phyloP scores from a whole-genome alignment of 1,140 invertebrate genomes.

The Aleiodes sp. region DNA sequence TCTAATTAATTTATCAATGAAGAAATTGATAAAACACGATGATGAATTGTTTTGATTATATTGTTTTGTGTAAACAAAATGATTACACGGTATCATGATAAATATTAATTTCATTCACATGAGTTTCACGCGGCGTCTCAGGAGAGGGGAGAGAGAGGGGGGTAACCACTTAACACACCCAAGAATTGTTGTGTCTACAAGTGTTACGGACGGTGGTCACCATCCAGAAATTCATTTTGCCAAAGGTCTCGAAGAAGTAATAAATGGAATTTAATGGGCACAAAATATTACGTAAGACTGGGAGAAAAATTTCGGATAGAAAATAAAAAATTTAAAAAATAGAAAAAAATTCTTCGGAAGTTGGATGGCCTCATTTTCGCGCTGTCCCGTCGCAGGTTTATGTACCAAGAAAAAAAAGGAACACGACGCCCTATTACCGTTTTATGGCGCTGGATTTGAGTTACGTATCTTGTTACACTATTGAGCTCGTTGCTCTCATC shows the following conservation, averaged over 20 bases:
- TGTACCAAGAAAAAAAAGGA: constrained; percentile 54
- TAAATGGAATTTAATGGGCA: not conserved
- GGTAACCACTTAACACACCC: no score
- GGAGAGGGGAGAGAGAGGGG: not conserved
- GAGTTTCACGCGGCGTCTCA: not conserved
- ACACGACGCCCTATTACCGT: constrained; percentile 65
- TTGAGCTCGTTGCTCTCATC: constrained; percentile 58
- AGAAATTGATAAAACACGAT: not conserved
- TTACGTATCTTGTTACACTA: constrained; percentile 65
- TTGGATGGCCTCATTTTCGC: constrained; percentile 15
- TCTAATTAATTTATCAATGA: constrained; percentile 1
- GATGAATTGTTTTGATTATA: not conserved
- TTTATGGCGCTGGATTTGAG: constrained; percentile 60
- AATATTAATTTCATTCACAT: not conserved
- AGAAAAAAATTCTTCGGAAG: not conserved
- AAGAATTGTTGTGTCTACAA: constrained; percentile 61
- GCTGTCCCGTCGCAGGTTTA: constrained; percentile 19
- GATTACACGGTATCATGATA: not conserved
- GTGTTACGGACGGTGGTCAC: constrained; percentile 38
- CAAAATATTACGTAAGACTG: not conserved
- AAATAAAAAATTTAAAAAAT: not conserved
- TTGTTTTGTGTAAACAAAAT: constrained; percentile 4
- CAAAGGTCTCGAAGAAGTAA: not conserved
- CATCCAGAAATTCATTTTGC: constrained; percentile 34
- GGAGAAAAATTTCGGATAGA: not conserved